Base-by-base conservation (phyloP, 2,113 vertebrate genomes). In the Microtus montanus region DNA sequence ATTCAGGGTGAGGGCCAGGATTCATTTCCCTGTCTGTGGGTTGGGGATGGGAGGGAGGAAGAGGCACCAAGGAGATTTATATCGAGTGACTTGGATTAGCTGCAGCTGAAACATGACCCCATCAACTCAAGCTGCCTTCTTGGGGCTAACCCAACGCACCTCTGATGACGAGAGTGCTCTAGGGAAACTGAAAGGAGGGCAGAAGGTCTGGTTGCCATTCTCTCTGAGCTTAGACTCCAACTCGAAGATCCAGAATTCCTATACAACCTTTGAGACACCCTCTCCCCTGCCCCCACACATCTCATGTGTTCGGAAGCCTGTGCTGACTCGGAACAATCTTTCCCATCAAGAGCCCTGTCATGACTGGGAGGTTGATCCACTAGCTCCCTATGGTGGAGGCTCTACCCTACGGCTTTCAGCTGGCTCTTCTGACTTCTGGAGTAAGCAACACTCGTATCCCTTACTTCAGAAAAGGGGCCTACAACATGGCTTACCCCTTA, bases 71-170 rank as follows among this genome's bases (percentile, higher is more conserved):
- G 96, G 98, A 95, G 97, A 98, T 98, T 98, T 98, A 98, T 98
- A 98, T 98, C 98, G 97, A 98, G 98, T 98, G 98, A 98, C 98
- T 98, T 98, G 98, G 98, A 98, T 98, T 98, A 98, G 98, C 97
- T 97, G 98, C 97, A 98, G 98, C 96, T 98, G 98, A 98, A 98
- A 97, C 96, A 98, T 90, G 96, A 98, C 98, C 98, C 97, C 97
- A 98, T 97, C 97, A 98, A 98, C 97, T 97, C 98, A 97, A 98
- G 98, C 98, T 98, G 98, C 97, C 98, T 98, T 98, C 98, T 98
- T 98, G 98, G 98, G 98, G 98, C 98, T 98, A 98, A 98, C 98
- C 98, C 96, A 3, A 93, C 70, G 93, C 35, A 96, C 96, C 95
- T 95, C 93, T 83, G 95, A 94, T 95, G 97, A 96, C 85, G 82